Evolutionary conservation across 2,113 vertebrate genomes (phyloP), one percentile per base, ranked within the genome.

Genomic region (Entelurus aequoreus): DNA sequence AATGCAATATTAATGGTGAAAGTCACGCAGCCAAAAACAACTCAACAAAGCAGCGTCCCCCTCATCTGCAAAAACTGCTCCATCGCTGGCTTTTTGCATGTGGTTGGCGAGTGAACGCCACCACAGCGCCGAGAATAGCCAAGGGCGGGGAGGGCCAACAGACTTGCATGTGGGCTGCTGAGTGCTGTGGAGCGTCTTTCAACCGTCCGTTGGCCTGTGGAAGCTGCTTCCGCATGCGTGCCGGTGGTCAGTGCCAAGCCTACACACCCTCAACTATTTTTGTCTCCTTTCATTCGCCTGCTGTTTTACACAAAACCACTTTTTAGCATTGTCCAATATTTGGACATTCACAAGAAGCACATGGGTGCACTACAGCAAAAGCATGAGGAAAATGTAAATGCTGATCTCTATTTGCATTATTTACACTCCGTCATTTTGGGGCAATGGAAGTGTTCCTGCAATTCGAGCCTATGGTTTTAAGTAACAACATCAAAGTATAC

Each of bases 241-340:
- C 89, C 90, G 81, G 90, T 82, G 91, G 91, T 90, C 83, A 76
- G 76, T 75, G 77, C 71, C 66, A 48, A 72, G 85, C 85, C 85
- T 88, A 88, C 88, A 88, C 91, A 78, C 89, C 88, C 90, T 86
- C 74, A 59, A 79, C 87, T 91, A 91, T 91, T 91, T 86, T 81
- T 76, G 88, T 81, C 69, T 62, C 60, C 48, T 50, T 62, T 76
- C 53, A 63, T 64, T 77, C 54, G 49, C 65, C 62, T 52, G 65
- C 64, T 74, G 66, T 69, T 14, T 63, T 62, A 49, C 15, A 56
- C 37, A 68, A 55, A 65, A 68, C 71, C 69, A 52, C 59, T 60
- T 71, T 57, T 56, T 40, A 49, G 19, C 59, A 15, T 55, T 15
- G 19, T 61, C 48, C 54, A 55, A 47, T 48, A 66, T 70, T 68